A percentile compares a stretch with the other conserved stretches of the same genome.
These are phyloP conservation scores for Nezara viridula DNA, from an alignment of 2,888 invertebrate species.

Conservation along the genomic window DNA sequence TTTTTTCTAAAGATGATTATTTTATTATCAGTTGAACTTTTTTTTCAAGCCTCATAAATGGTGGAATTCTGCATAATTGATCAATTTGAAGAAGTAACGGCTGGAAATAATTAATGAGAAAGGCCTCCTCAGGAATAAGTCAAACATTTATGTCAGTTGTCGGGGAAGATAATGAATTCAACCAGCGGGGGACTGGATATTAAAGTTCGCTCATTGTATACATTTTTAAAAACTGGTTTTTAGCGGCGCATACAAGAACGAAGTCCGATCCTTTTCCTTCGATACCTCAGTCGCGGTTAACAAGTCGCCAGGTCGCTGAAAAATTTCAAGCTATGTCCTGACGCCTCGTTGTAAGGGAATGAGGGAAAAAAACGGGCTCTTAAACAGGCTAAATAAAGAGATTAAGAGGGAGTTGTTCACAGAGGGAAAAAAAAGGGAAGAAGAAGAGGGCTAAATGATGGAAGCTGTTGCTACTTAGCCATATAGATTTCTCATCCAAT, in stretches of 20 bases:
- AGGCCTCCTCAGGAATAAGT: conserved; percentile 15
- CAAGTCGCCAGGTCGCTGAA: background rate
- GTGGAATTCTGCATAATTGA: background rate
- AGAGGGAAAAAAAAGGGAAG: background rate
- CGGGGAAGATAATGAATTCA: background rate
- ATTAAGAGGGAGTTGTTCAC: conserved; percentile 27
- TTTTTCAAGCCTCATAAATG: background rate
- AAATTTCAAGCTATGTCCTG: background rate
- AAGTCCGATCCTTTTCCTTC: background rate
- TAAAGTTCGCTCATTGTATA: conserved; percentile 38
- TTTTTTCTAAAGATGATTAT: background rate
- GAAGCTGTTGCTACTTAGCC: conserved; percentile 52
- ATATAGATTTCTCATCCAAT: conserved; percentile 62
- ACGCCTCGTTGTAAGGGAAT: background rate
- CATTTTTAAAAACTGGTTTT: conserved; percentile 43
- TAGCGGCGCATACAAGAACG: background rate
- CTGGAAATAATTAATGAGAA: background rate
- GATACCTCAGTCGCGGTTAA: too few species aligned
- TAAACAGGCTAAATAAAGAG: conserved; percentile 38
- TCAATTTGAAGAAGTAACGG: background rate
- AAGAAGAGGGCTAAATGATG: conserved; percentile 32
- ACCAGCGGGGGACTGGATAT: conserved; percentile 31
- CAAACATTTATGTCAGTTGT: conserved; percentile 45
- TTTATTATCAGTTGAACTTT: background rate
- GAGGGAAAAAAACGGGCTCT: background rate